Evolutionary conservation across 2,888 invertebrate genomes (phyloP).

Genomic region (Tenthredo livida): DNA sequence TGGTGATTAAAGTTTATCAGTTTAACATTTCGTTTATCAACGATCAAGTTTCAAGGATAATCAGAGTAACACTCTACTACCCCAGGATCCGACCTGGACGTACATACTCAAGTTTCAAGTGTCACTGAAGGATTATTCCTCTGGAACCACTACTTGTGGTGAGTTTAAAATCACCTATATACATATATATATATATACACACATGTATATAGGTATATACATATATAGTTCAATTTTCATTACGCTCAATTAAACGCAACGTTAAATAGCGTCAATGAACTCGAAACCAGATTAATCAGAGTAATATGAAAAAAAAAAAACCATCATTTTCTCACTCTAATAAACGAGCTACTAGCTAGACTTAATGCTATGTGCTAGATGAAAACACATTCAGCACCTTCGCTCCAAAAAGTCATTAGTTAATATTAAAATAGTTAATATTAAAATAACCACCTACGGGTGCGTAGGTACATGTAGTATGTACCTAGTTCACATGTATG

Average conservation of each 20-base stretch:
- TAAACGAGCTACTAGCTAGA: too few relatives aligned
- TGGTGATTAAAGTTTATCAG: conserved; percentile 36
- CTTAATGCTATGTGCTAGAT: too few relatives aligned
- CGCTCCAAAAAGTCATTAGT: not conserved
- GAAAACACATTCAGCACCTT: not conserved
- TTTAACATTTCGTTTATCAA: not conserved
- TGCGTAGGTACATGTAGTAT: too few relatives aligned
- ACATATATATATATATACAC: rapidly evolving
- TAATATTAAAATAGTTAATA: not conserved
- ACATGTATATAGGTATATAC: too few relatives aligned
- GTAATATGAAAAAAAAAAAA: not conserved
- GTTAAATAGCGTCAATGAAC: conserved; percentile 14
- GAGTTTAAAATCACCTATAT: conserved; percentile 61
- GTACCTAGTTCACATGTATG: not conserved
- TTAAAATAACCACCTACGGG: not conserved
- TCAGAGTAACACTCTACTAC: conserved; percentile 1
- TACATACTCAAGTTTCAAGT: conserved; percentile 40
- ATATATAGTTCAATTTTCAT: not conserved
- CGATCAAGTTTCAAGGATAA: conserved; percentile 18
- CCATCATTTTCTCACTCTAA: not conserved
- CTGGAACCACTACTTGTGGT: conserved; percentile 75
- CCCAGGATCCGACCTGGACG: not conserved
- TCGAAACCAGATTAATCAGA: not conserved
- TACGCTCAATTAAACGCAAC: not conserved
- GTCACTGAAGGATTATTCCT: conserved; percentile 70